Conservation (phyloP, 1,140 invertebrate genomes). For the Eupeodes corollae region DNA sequence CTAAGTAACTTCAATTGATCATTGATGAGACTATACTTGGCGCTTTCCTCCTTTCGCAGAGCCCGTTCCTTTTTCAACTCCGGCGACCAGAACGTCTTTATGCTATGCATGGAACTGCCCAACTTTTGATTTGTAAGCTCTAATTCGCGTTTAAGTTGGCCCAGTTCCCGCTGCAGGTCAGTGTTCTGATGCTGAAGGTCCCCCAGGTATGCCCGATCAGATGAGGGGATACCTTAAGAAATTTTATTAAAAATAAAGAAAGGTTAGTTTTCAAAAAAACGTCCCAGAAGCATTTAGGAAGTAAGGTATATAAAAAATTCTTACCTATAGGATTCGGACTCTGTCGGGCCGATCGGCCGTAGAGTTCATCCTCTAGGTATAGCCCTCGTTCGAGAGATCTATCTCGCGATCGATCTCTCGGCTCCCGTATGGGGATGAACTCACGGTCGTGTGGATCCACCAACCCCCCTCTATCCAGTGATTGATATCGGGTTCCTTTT, state of each 20-base stretch:
- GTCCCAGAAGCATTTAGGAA: not conserved
- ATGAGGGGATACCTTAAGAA: constrained; percentile 32
- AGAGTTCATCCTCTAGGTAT: constrained; percentile 64
- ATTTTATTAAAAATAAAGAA: constrained; percentile 10
- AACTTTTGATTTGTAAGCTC: constrained; percentile 96
- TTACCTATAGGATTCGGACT: constrained; percentile 48
- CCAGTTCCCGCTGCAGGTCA: constrained; percentile 90
- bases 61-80: constrained; percentile 97
- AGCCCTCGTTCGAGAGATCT: constrained; percentile 52
- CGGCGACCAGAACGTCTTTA: constrained; percentile 99
- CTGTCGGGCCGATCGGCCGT: constrained; percentile 60
- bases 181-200: constrained; percentile 91
- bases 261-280: not conserved
- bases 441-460: constrained; percentile 57
- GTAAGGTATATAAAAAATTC: not conserved
- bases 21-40: constrained; percentile 92
- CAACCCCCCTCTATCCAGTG: constrained; percentile 56
- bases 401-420: constrained; percentile 50
- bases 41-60: constrained; percentile 92
- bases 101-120: constrained; percentile 97
- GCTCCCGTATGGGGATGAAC: constrained; percentile 69
- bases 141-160: constrained; percentile 91
- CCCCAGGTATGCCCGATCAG: constrained; percentile 58
- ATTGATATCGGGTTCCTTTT: constrained; percentile 54
- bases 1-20: constrained; percentile 94